A percentile compares a stretch with the other conserved stretches of the same genome.
phyloP scores from a whole-genome alignment of 2,888 invertebrate genomes.

The Strigamia maritima region DNA sequence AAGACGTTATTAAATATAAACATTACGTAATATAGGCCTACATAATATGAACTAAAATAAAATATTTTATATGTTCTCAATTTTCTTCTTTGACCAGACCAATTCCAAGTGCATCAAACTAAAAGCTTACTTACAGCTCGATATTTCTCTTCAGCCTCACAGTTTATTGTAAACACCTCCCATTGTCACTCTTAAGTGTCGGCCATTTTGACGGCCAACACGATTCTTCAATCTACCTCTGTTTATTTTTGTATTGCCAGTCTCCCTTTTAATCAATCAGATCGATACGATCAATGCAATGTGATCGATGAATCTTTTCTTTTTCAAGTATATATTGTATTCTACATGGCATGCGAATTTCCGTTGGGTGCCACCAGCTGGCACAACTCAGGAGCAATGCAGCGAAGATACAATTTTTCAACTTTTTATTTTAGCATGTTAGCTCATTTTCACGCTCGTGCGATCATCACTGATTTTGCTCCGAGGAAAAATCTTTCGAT shows the following conservation, averaged over 20 bases:
- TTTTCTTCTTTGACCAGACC: no score
- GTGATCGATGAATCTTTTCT: background rate
- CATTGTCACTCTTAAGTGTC: background rate
- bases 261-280: background rate
- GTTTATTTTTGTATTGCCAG: constrained; percentile 1
- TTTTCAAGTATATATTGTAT: background rate
- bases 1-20: no score
- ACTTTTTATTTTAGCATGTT: constrained; percentile 18
- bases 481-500: constrained; percentile 2
- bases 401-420: constrained; percentile 18
- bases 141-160: background rate
- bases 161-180: background rate
- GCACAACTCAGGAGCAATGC: background rate
- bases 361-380: constrained; percentile 22
- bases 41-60: no score
- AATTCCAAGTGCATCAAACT: no score
- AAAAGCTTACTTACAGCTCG: background rate
- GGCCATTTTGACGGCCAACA: constrained; percentile 16
- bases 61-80: no score
- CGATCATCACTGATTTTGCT: constrained; percentile 10
- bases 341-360: background rate
- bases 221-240: constrained; percentile 7
- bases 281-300: background rate
- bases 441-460: constrained; percentile 19
- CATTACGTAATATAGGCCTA: no score